Base-by-base conservation (phyloP, 2,113 vertebrate genomes). In the Zosterops hypoxanthus region DNA sequence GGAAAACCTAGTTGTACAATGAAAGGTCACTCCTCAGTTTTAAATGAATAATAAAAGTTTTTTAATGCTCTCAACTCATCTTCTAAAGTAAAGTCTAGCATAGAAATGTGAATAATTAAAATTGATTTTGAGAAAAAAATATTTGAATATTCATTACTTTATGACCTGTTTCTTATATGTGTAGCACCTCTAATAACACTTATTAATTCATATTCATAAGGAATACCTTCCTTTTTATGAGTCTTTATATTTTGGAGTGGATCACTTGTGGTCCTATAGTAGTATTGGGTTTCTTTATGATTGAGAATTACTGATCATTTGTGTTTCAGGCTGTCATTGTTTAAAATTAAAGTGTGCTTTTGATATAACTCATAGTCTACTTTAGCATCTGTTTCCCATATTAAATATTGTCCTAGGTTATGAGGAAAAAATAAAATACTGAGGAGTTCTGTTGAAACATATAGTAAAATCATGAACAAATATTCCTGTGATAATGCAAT, bases 401-500 rank as follows among this genome's bases (percentile, higher is more conserved):
- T 87, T 88, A 88, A 92, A 90, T 77, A 80, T 23, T 73, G 63
- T 83, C 63, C 36, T 85, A 73, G 22, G 28, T 69, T 91, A 17
- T 46, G 39, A 83, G 57, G 46, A 79, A 89, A 90, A 92, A 79
- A 50, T 81, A 39, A 85, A 83, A 60, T 75, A 86, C n/a, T 82
- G 80, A 82, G n/a, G 41, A 50, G 49, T 91, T 91, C 57, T 97
- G 61, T 95, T 93, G 64, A 80, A 95, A 61, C 41, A 13, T 25
- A 15, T 76, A 69, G 49, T 93, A 92, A 95, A 96, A 83, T 75
- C 33, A 55, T 85, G 92, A 91, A 73, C 25, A 79, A 92, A 73
- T 96, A 87, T 82, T 96, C 55, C 75, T 94, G 86, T 73, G 91
- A 92, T 96, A 79, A 75, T 5, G 5, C 94, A 91, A 93, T 95